A percentile compares a stretch with the other conserved stretches of the same genome.
Evolutionary conservation across 1,140 invertebrate genomes (phyloP).

Genomic region (Lepidotrigona ventralis): DNA sequence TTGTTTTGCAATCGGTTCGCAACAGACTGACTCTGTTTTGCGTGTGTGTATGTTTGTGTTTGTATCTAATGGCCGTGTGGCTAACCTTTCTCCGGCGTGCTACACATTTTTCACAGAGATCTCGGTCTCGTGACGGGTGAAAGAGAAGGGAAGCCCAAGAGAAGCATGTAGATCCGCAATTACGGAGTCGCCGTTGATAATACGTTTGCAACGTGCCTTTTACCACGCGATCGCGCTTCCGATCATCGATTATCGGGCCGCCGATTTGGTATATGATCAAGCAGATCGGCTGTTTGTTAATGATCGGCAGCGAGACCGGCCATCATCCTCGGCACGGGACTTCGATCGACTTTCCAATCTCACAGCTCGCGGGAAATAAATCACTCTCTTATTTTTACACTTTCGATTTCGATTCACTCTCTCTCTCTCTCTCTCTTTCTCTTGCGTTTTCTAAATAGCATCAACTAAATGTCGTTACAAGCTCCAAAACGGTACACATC

Average conservation of each 20-base stretch:
- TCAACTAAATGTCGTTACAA: too few relatives aligned
- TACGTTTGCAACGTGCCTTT: conserved; percentile 2
- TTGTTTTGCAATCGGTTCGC: conserved; percentile 55
- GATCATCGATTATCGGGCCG: conserved; percentile 15
- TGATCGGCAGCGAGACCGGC: not conserved
- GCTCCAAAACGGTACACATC: too few relatives aligned
- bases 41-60: not conserved
- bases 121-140: conserved; percentile 57
- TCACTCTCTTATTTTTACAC: too few relatives aligned
- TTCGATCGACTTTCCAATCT: too few relatives aligned
- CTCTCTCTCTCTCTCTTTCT: too few relatives aligned
- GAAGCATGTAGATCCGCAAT: conserved; percentile 54
- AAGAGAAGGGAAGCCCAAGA: conserved; percentile 48
- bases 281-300: not conserved
- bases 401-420: too few relatives aligned
- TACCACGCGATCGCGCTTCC: conserved; percentile 38
- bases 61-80: conserved; percentile 36
- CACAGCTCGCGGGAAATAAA: too few relatives aligned
- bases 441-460: too few relatives aligned
- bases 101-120: conserved; percentile 58
- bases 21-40: conserved; percentile 25
- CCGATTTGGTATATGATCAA: too few relatives aligned
- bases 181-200: conserved; percentile 32
- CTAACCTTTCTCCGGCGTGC: conserved; percentile 65
- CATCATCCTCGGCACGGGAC: too few relatives aligned